Evolutionary conservation across 2,113 vertebrate species (phyloP), one percentile per base, ranked within the genome.

Genomic region (Myrmophylax atrothorax): DNA sequence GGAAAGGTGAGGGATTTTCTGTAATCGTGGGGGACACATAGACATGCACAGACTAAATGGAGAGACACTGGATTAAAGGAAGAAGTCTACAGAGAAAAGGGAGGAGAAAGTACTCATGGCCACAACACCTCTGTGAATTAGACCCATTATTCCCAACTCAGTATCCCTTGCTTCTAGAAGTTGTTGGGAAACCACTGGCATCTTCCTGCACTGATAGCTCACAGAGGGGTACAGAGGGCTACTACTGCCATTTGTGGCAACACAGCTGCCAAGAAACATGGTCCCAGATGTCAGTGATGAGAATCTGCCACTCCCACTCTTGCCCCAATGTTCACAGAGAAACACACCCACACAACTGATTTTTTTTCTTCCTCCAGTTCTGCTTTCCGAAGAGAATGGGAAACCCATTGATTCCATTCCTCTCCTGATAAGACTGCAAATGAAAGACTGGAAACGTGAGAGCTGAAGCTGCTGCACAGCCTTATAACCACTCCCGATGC

Each of bases 11-110:
- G 59, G 38, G 22, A 53, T 3, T 56, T 87, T 47, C n/a, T 60
- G 37, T 24, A 60, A 18, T 78, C 0, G 0, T 18, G 18, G 2
- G 14, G 3, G 31, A 49, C 8, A 42, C 29, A 26, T 5, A 28
- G 29, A 67, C 20, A 35, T 24, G 16, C 13, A 63, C 74, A 38
- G 33, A 49, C 25, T 40, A 49, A 44, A 60, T 37, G n/a, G 31
- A 87, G 52, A 55, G 6, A 75, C 26, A 7, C 25, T 31, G 24
- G 20, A 11, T 52, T 44, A 90, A 81, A 82, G 31, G 16, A 47
- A 59, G 68, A 92, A 37, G 9, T 31, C 28, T 75, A 19, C 17
- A 66, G 19, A 63, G 66, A 59, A 90, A 78, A 78, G 10, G 16
- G 33, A 82, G 33, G 23, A 13, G 23, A n/a, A 89, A 74, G 35